Evolutionary conservation across 1,140 invertebrate genomes (phyloP).

Genomic region (Olivierus martensii): DNA sequence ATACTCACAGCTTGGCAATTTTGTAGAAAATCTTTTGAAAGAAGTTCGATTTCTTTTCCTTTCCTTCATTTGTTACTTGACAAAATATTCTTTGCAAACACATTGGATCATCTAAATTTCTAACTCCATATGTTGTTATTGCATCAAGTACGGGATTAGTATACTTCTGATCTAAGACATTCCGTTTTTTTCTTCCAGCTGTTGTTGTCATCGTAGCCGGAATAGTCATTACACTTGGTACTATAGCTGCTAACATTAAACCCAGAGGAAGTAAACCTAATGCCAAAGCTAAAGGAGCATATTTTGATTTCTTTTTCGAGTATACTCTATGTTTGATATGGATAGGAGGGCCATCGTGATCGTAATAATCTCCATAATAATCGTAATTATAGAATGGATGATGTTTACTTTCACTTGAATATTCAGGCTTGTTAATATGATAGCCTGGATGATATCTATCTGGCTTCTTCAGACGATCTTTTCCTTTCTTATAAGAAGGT

Average conservation of each 20-base stretch:
- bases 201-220: slow-evolving; percentile 9
- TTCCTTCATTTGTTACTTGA: slow-evolving; percentile 5
- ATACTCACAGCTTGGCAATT: slow-evolving; percentile 8
- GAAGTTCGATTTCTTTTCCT: slow-evolving; percentile 3
- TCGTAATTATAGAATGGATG: too few relatives aligned
- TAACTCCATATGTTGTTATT: slow-evolving; percentile 3
- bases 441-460: too few relatives aligned
- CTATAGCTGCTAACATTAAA: slow-evolving; percentile 7
- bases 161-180: not conserved
- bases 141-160: slow-evolving; percentile 11
- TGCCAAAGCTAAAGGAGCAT: slow-evolving; percentile 10
- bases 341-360: too few relatives aligned
- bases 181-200: slow-evolving; percentile 8
- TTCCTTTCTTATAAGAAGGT: too few relatives aligned
- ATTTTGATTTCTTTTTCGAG: slow-evolving; percentile 5
- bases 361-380: too few relatives aligned
- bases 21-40: slow-evolving; percentile 10
- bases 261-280: slow-evolving; percentile 11
- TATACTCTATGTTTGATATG: not conserved
- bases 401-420: too few relatives aligned
- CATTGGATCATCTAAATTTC: slow-evolving; percentile 10
- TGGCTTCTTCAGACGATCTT: too few relatives aligned
- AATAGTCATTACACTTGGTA: slow-evolving; percentile 12
- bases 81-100: slow-evolving; percentile 14
- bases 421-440: too few relatives aligned